phyloP scores from a whole-genome alignment of 1,140 invertebrate species.

The Luehdorfia chinensis region DNA sequence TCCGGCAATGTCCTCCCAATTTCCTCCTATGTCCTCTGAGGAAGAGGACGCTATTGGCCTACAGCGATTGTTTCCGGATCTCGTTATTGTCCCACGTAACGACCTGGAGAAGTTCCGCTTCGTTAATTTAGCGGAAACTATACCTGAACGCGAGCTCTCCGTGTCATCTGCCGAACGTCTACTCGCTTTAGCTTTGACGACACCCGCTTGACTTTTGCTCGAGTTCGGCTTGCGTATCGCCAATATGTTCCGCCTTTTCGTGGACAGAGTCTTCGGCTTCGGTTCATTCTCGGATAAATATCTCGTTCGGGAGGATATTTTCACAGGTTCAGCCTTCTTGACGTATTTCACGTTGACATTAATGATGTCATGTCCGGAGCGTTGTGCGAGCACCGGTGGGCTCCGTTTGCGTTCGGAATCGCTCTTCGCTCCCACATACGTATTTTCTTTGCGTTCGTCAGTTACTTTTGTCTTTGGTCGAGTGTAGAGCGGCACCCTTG shows the following conservation, averaged over 20 bases:
- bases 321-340: conserved; percentile 56
- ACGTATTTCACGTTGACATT: conserved; percentile 50
- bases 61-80: conserved; percentile 25
- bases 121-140: conserved; percentile 36
- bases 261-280: conserved; percentile 53
- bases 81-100: conserved; percentile 25
- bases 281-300: conserved; percentile 57
- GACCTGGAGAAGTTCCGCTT: conserved; percentile 45
- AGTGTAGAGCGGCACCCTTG: conserved; percentile 50
- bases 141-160: conserved; percentile 36
- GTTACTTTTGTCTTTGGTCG: conserved; percentile 58
- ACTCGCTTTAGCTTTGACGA: conserved; percentile 41
- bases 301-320: conserved; percentile 41
- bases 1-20: conserved; percentile 44
- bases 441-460: conserved; percentile 67
- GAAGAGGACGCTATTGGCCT: conserved; percentile 46
- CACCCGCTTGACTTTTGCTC: conserved; percentile 40
- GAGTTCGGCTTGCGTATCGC: conserved; percentile 61
- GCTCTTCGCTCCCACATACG: conserved; percentile 53
- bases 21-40: conserved; percentile 34
- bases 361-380: conserved; percentile 52
- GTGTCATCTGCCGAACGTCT: conserved; percentile 45
- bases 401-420: conserved; percentile 48
- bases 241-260: conserved; percentile 56
- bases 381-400: conserved; percentile 45